These are phyloP conservation scores for Apaloderma vittatum DNA, from an alignment of 2,113 vertebrate genomes.

Conservation along the genomic window DNA sequence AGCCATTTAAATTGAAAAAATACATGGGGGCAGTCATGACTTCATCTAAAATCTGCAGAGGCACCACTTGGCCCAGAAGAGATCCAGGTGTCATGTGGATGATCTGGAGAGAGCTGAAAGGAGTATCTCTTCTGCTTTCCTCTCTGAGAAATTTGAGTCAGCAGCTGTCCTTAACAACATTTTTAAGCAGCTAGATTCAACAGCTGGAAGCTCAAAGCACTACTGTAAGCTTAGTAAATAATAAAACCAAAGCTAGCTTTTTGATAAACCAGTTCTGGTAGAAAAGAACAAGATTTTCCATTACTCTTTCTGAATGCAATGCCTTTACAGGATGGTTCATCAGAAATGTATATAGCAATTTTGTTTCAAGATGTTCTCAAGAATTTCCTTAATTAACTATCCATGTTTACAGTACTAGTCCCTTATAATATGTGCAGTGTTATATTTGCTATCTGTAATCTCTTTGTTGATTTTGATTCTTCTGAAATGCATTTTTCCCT, in stretches of 20 bases:
- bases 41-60: background rate
- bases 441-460: conserved; percentile 77
- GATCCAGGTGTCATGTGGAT: background rate
- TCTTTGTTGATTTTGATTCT: conserved; percentile 82
- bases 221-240: background rate
- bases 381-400: conserved; percentile 64
- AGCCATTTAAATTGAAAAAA: background rate
- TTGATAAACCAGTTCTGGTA: background rate
- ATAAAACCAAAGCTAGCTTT: background rate
- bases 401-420: conserved; percentile 71
- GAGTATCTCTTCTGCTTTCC: background rate
- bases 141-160: background rate
- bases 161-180: background rate
- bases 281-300: background rate
- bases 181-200: background rate
- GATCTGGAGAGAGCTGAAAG: background rate
- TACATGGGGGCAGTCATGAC: background rate
- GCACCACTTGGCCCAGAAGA: background rate
- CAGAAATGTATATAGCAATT: conserved; percentile 15
- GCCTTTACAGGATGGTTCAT: background rate
- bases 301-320: background rate
- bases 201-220: background rate
- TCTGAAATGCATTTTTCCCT: conserved; percentile 75
- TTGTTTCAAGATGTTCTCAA: conserved; percentile 65
- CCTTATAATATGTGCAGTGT: conserved; percentile 80